Percentiles rank a stretch among this genome's conserved stretches.
These are phyloP conservation scores for Spea bombifrons DNA, from an alignment of 2,113 vertebrate genomes.

Conservation along the genomic window DNA sequence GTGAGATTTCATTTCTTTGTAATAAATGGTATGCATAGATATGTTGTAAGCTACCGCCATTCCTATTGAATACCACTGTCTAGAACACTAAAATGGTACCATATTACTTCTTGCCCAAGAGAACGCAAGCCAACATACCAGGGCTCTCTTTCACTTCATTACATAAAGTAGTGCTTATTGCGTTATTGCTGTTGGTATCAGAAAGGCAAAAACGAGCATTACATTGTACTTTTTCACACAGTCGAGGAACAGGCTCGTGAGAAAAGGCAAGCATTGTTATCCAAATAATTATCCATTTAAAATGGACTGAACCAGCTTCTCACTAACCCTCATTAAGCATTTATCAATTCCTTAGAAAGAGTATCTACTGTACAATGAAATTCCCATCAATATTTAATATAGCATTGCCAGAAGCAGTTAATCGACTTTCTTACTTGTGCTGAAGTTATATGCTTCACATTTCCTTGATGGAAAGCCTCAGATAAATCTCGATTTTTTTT, in stretches of 20 bases:
- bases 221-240: constrained; percentile 52
- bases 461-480: constrained; percentile 53
- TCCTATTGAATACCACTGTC: too few species aligned
- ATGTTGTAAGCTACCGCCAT: too few species aligned
- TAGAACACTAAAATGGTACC: too few species aligned
- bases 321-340: constrained; percentile 70
- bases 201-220: constrained; percentile 56
- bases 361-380: constrained; percentile 64
- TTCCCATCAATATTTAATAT: constrained; percentile 72
- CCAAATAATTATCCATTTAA: constrained; percentile 66
- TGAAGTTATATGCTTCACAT: constrained; percentile 52
- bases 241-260: constrained; percentile 52
- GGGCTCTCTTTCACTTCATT: too few species aligned
- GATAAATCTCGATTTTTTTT: constrained; percentile 60
- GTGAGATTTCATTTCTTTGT: too few species aligned
- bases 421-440: constrained; percentile 61
- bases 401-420: constrained; percentile 59
- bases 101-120: too few species aligned
- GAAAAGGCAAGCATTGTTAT: constrained; percentile 61
- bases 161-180: not conserved
- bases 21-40: too few species aligned
- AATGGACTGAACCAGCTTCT: constrained; percentile 54
- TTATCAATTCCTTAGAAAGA: constrained; percentile 70
- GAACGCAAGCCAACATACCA: too few species aligned
- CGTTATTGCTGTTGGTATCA: constrained; percentile 51